Conservation (phyloP, 2,113 vertebrate species). For the Tichodroma muraria region DNA sequence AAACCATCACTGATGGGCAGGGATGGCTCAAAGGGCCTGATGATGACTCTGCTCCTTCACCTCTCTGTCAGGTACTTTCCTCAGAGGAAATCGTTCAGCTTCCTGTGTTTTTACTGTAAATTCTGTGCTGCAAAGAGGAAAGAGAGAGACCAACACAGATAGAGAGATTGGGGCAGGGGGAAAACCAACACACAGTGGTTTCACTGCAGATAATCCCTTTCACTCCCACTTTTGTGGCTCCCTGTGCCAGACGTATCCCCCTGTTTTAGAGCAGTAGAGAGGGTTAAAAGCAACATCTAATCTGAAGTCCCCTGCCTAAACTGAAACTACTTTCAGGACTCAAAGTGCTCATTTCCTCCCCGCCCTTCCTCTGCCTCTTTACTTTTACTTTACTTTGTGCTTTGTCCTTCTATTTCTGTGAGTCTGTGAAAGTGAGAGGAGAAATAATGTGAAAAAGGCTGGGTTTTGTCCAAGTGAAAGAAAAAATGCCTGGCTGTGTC, state of each 20-base stretch:
- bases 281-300: neutral
- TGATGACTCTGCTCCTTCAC: neutral
- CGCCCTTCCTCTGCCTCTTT: neutral
- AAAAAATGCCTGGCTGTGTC: neutral
- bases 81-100: constrained; percentile 66
- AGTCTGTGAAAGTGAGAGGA: neutral
- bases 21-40: neutral
- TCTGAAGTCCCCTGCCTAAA: neutral
- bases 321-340: constrained; percentile 10
- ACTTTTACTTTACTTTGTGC: neutral
- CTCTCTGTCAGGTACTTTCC: constrained; percentile 70
- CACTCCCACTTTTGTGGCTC: neutral
- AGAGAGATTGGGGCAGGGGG: neutral
- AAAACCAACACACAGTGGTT: neutral
- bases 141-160: neutral
- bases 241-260: neutral
- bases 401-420: neutral
- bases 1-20: neutral
- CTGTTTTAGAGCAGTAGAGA: neutral
- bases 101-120: constrained; percentile 79
- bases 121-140: constrained; percentile 49
- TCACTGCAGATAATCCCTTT: neutral
- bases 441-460: neutral
- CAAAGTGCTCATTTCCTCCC: constrained; percentile 11
- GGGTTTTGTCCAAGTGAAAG: neutral